Percentiles rank a stretch among this genome's conserved stretches.
Conservation (phyloP, 64 coral and sea anemone genomes). For the Stichodactyla helianthus region DNA sequence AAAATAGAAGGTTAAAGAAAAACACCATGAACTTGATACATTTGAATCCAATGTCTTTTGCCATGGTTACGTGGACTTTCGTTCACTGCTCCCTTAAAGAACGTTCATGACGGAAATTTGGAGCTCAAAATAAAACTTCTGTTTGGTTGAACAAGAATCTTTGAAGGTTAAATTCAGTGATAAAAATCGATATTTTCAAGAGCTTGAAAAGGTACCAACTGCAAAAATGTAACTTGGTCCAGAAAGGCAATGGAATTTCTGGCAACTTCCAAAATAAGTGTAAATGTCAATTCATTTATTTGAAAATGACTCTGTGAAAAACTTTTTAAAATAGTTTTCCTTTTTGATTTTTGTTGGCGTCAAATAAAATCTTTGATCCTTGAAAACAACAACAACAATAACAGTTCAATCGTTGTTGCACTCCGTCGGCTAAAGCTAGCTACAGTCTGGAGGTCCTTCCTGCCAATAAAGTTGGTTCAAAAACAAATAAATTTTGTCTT, state of each 20-base stretch:
- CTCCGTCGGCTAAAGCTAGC: background rate
- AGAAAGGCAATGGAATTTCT: background rate
- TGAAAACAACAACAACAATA: conserved; percentile 8
- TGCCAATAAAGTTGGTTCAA: background rate
- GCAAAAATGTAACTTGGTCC: background rate
- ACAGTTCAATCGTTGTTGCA: background rate
- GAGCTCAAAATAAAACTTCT: background rate
- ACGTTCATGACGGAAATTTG: background rate
- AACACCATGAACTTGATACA: conserved; percentile 92
- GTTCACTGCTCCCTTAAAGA: background rate
- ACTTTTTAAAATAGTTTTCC: background rate
- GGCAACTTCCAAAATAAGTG: background rate
- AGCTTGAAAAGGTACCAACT: too few species aligned
- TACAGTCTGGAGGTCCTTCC: background rate
- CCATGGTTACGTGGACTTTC: conserved; percentile 23
- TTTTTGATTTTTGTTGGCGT: background rate
- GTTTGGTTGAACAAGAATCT: background rate
- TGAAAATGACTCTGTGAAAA: too few species aligned
- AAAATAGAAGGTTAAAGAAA: conserved; percentile 90
- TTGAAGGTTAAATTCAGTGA: background rate
- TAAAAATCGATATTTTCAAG: background rate
- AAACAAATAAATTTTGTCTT: background rate
- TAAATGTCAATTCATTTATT: background rate
- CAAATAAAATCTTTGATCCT: conserved; percentile 17
- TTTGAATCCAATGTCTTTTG: conserved; percentile 71